Evolutionary conservation across 1,140 invertebrate species (phyloP), one percentile per base, ranked within the genome.

Genomic region (Micrasema longulum): DNA sequence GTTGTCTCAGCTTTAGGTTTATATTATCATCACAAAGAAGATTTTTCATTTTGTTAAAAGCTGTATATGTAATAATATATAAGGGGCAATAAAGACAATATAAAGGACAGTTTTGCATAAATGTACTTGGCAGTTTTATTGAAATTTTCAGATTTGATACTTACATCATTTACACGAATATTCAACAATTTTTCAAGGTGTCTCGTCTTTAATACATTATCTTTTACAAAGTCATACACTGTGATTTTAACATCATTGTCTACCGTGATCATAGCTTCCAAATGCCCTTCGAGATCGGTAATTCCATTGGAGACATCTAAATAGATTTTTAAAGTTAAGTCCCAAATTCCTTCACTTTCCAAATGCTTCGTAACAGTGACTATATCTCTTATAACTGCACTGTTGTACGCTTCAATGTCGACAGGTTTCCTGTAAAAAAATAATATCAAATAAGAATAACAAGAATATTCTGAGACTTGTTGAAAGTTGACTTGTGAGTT

Each of bases 341-440:
- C 12, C 74, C 74, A 76, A 36, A 41, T 12, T 2, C 71, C 67
- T n/a, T 77, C 68, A 6, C 74, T 47, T 11, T 75, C 63, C 26
- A 80, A 23, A n/a, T 45, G 75, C 10, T 74, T 72, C 11, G 86
- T 55, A 36, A 83, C 79, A 43, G 78, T 75, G n/a, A 84, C 80
- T n/a, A 88, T 72, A 75, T 89, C 84, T 11, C 80, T 79, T 10
- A 91, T 79, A n/a, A 82, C 75, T 5, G 81, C 78, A 14, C 80
- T 63, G 70, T 88, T 81, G 26, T 82, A 83, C 9, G 82, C 78
- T 78, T 88, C 78, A 12, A 91, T 64, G 73, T 86, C 83, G 12
- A 90, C 84, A 43, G 83, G 75, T 78, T 88, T 88, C 88, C 88
- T 89, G n/a, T 69, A 23, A 82, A 76, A 73, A 63, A 65, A 16